Evolutionary conservation across 2,797 vertebrate genomes (phyloP).

Genomic region (Pristis pectinata): DNA sequence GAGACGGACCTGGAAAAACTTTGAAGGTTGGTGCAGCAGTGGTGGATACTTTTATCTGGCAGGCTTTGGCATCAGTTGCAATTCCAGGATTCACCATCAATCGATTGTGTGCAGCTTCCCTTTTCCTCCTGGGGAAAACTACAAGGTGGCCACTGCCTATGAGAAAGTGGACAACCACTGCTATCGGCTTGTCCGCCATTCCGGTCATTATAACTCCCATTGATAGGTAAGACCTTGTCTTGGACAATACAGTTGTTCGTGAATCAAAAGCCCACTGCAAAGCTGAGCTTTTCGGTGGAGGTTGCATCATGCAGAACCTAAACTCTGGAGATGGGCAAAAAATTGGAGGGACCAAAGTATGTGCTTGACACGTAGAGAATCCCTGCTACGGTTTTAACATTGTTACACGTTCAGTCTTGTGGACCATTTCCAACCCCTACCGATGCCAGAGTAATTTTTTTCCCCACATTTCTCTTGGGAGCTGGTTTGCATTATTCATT

Average conservation of each 20-base stretch:
- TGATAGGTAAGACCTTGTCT: conserved; percentile 68
- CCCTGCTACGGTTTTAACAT: too few relatives aligned
- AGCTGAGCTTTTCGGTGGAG: neutral
- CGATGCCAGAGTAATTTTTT: neutral
- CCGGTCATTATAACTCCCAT: conserved; percentile 91
- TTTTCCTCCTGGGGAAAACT: conserved; percentile 66
- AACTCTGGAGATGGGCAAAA: neutral
- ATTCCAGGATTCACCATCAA: conserved; percentile 95
- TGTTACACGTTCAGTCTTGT: neutral
- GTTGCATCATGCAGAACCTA: neutral
- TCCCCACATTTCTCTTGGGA: neutral
- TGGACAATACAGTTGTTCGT: neutral
- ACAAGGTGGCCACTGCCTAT: conserved; percentile 77
- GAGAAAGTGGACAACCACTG: conserved; percentile 87
- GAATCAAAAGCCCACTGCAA: neutral
- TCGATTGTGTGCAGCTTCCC: conserved; percentile 77
- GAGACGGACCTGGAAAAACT: conserved; percentile 58
- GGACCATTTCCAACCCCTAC: neutral
- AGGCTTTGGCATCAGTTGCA: conserved; percentile 85
- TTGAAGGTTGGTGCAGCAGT: conserved; percentile 66
- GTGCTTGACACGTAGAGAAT: neutral
- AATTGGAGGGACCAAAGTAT: neutral
- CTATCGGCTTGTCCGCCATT: conserved; percentile 81
- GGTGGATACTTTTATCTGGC: conserved; percentile 92
- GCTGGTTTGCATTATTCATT: neutral